Conservation (phyloP, 2,797 vertebrate genomes). For the Pyrocephalus nanus region DNA sequence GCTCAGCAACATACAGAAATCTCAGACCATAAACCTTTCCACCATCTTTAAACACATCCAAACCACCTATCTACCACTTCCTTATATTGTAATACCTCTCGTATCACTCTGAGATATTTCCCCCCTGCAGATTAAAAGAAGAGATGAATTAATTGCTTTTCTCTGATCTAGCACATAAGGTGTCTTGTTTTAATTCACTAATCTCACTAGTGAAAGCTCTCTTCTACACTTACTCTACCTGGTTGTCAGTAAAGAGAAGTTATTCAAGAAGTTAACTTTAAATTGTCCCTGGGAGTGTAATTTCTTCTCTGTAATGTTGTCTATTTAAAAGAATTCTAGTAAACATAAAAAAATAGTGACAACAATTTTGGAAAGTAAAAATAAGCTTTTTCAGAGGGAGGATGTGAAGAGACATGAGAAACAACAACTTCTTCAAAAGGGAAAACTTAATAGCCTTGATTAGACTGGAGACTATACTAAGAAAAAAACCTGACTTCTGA, state of each 20-base stretch:
- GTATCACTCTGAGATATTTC: not conserved
- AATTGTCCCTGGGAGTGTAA: not conserved
- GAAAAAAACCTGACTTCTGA: not conserved
- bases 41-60: not conserved
- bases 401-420: not conserved
- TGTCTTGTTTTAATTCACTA: not conserved
- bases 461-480: not conserved
- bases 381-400: not conserved
- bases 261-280: not conserved
- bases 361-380: not conserved
- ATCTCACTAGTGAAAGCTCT: not conserved
- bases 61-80: not conserved
- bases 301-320: not conserved
- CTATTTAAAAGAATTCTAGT: not conserved
- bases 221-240: not conserved
- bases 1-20: fast-evolving
- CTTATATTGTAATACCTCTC: fast-evolving
- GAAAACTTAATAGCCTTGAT: not conserved
- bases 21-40: fast-evolving
- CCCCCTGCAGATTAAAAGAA: not conserved
- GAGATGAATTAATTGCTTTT: not conserved
- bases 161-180: not conserved
- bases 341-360: not conserved
- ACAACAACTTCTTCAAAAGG: not conserved
- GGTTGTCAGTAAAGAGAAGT: not conserved